Evolutionary conservation across 2,888 invertebrate species (phyloP).

Genomic region (Ichneumon xanthorius): DNA sequence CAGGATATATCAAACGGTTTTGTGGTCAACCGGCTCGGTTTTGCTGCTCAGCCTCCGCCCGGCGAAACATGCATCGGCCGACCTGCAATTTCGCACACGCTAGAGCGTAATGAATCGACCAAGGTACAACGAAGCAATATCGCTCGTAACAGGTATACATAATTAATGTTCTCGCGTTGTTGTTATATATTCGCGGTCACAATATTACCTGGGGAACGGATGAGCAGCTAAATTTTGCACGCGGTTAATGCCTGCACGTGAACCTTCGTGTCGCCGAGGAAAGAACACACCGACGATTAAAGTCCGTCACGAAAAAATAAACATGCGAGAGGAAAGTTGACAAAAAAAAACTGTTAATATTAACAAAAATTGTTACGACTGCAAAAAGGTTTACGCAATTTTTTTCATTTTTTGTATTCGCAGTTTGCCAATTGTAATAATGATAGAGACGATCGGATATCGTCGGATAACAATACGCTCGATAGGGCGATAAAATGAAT

Average conservation of each 20-base stretch:
- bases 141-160: constrained; percentile 30
- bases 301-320: background rate
- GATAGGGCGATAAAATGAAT: background rate
- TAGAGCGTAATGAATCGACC: constrained; percentile 20
- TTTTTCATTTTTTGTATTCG: too few relatives aligned
- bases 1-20: constrained; percentile 2
- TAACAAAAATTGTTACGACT: too few relatives aligned
- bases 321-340: background rate
- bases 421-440: background rate
- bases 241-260: background rate
- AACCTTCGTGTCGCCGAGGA: background rate
- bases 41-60: background rate
- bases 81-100: constrained; percentile 29
- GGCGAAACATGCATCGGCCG: constrained; percentile 7
- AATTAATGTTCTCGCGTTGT: constrained; percentile 28
- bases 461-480: background rate
- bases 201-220: background rate
- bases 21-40: constrained; percentile 5
- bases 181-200: background rate
- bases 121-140: constrained; percentile 18
- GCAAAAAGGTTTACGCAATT: too few relatives aligned
- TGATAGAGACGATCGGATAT: background rate
- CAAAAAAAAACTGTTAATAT: background rate
- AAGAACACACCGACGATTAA: background rate
- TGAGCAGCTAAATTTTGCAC: constrained; percentile 1